These are phyloP conservation scores for Tragopan temminckii DNA, from an alignment of 2,797 vertebrate species.

Conservation along the genomic window DNA sequence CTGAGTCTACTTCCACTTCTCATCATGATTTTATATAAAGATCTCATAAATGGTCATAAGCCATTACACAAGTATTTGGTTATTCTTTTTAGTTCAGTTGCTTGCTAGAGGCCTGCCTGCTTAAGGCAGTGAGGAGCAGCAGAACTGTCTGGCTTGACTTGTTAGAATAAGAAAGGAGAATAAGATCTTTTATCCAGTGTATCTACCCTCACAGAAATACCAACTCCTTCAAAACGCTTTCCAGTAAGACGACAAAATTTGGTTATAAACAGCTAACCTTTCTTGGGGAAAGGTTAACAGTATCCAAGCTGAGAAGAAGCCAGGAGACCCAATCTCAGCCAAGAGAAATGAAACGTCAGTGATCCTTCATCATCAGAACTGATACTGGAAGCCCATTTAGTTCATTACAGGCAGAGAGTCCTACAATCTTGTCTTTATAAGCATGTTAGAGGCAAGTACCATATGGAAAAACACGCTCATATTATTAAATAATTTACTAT, in stretches of 20 bases:
- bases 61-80: slow-evolving; percentile 40
- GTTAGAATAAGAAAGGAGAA: neutral
- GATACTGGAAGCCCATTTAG: neutral
- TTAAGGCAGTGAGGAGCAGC: slow-evolving; percentile 20
- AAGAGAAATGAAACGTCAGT: neutral
- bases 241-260: neutral
- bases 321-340: neutral
- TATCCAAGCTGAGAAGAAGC: neutral
- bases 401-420: neutral
- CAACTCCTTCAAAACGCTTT: slow-evolving; percentile 1
- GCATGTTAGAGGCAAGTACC: slow-evolving; percentile 21
- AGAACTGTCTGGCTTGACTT: slow-evolving; percentile 9
- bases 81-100: neutral
- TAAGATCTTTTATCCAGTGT: neutral
- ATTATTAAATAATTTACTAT: slow-evolving; percentile 50
- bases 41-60: slow-evolving; percentile 44
- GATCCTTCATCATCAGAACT: neutral
- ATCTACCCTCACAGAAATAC: neutral
- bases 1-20: neutral
- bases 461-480: slow-evolving; percentile 16
- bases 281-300: neutral
- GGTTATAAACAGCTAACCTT: neutral
- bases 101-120: neutral
- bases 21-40: neutral
- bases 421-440: neutral